phyloP scores from a whole-genome alignment of 2,797 vertebrate genomes.

The Eulemur coronatus region DNA sequence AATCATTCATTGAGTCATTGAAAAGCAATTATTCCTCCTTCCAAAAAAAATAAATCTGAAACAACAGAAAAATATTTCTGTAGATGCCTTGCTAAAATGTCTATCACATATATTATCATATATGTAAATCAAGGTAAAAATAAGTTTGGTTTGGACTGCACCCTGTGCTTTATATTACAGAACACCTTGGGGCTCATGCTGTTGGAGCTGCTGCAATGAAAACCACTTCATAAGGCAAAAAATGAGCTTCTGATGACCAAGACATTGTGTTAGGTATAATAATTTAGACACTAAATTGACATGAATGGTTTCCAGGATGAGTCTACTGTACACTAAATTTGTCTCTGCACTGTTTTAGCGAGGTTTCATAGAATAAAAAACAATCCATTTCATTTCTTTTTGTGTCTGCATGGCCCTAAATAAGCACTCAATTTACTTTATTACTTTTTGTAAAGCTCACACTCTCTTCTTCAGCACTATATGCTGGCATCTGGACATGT shows the following conservation, averaged over 20 bases:
- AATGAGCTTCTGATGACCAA: not conserved
- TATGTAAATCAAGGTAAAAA: not conserved
- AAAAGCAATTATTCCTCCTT: not conserved
- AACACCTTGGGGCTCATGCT: not conserved
- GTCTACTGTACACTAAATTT: not conserved
- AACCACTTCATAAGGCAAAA: not conserved
- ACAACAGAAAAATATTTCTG: not conserved
- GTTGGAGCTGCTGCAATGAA: not conserved
- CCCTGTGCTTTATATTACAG: not conserved
- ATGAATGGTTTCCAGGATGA: not conserved
- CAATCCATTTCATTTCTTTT: not conserved
- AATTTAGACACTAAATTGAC: conserved; percentile 27
- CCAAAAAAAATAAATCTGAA: not conserved
- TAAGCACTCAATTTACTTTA: conserved; percentile 2
- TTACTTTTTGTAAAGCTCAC: not conserved
- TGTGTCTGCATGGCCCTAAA: not conserved
- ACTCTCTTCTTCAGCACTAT: not conserved
- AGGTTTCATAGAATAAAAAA: not conserved
- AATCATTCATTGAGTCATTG: not conserved
- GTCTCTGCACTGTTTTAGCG: not conserved
- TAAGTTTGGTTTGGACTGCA: not conserved
- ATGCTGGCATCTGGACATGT: not conserved
- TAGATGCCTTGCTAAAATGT: not conserved
- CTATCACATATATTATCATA: not conserved
- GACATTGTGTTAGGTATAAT: not conserved